Conservation (phyloP, 1,140 invertebrate genomes). For the Cecropterus lyciades region DNA sequence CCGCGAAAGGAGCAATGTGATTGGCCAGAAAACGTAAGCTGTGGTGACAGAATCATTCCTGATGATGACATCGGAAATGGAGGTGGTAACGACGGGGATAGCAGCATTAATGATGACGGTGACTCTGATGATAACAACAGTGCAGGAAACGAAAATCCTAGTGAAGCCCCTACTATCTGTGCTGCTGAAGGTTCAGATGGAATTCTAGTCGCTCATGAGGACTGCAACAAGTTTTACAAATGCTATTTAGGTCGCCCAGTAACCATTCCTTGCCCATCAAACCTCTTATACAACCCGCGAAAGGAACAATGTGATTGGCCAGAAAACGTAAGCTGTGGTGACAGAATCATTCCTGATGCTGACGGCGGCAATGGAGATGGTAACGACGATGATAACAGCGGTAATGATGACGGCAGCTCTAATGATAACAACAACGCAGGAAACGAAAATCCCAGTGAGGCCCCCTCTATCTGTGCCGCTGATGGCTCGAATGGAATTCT, state of each 20-base stretch:
- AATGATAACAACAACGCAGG: constrained; percentile 38
- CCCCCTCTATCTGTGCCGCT: constrained; percentile 41
- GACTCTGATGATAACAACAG: constrained; percentile 35
- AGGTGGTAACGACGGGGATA: too few relatives aligned
- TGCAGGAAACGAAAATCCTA: constrained; percentile 44
- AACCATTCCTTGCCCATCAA: constrained; percentile 62
- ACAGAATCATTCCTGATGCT: constrained; percentile 37
- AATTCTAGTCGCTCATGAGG: constrained; percentile 50
- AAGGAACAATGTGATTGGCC: constrained; percentile 86
- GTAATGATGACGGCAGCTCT: neutral
- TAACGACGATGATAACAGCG: neutral
- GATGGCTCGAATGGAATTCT: constrained; percentile 45
- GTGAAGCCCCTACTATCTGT: constrained; percentile 43
- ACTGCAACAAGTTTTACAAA: constrained; percentile 59
- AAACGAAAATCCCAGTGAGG: constrained; percentile 44
- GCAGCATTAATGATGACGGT: neutral
- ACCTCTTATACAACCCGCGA: constrained; percentile 84
- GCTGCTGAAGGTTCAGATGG: constrained; percentile 45
- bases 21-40: neutral
- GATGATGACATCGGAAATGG: too few relatives aligned
- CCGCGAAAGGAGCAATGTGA: constrained; percentile 46
- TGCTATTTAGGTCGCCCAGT: constrained; percentile 47
- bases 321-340: constrained; percentile 76
- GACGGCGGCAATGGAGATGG: constrained; percentile 16
- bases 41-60: neutral